Percentiles rank a stretch among this genome's conserved stretches.
Evolutionary conservation across 2,888 invertebrate species (phyloP).

Genomic region (Scaptomyza tumidula): DNA sequence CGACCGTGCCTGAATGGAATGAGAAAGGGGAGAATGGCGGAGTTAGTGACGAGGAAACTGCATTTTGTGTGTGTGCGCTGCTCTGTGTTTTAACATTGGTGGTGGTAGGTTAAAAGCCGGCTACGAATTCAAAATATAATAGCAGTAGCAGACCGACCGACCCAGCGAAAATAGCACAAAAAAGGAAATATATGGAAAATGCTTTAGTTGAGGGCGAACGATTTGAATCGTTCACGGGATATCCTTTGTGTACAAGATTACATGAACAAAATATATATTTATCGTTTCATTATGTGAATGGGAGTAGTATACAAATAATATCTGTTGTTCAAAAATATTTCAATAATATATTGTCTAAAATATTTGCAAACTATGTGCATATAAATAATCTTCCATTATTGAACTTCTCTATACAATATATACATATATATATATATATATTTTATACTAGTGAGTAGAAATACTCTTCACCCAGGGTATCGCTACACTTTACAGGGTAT

Average conservation of each 20-base stretch:
- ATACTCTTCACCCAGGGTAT: background rate
- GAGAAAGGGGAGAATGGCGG: constrained; percentile 3
- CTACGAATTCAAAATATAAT: constrained; percentile 35
- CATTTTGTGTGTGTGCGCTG: constrained; percentile 17
- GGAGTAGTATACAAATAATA: background rate
- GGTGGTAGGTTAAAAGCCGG: constrained; percentile 77
- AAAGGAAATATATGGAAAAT: constrained; percentile 19
- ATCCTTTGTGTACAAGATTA: background rate
- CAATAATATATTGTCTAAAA: too few relatives aligned
- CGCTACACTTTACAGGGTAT: constrained; percentile 1
- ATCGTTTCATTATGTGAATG: too few relatives aligned
- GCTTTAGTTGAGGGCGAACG: background rate
- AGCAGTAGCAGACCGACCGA: background rate
- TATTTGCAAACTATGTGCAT: too few relatives aligned
- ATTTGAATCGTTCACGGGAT: background rate
- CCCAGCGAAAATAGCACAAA: constrained; percentile 2
- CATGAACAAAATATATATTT: too few relatives aligned
- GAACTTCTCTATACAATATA: too few relatives aligned
- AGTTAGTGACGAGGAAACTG: constrained; percentile 21
- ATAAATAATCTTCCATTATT: too few relatives aligned
- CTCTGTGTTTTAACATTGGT: constrained; percentile 17
- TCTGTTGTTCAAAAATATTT: too few relatives aligned
- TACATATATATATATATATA: too few relatives aligned
- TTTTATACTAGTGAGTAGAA: background rate
- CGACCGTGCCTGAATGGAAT: background rate